These are phyloP conservation scores for Leptogaster cylindrica DNA, from an alignment of 2,888 invertebrate genomes.

Conservation along the genomic window DNA sequence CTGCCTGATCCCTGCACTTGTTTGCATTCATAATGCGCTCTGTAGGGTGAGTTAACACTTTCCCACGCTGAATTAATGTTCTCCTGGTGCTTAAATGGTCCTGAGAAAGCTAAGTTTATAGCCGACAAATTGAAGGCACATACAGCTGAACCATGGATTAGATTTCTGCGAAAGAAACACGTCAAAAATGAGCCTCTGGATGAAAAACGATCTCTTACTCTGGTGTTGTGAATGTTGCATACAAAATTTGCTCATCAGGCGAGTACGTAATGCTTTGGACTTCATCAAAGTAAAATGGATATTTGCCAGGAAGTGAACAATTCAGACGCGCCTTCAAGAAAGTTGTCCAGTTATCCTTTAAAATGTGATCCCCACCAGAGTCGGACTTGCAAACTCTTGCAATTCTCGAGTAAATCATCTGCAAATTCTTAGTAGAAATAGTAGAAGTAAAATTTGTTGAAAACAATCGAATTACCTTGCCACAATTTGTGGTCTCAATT, in stretches of 20 bases:
- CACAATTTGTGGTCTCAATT: constrained; percentile 91
- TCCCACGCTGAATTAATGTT: constrained; percentile 80
- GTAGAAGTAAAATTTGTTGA: neutral
- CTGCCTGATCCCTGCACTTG: constrained; percentile 57
- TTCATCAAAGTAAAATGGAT: constrained; percentile 87
- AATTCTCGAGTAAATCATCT: constrained; percentile 88
- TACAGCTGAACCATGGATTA: constrained; percentile 89
- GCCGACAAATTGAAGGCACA: constrained; percentile 88
- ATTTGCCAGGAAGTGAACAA: constrained; percentile 83
- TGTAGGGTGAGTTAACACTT: constrained; percentile 66
- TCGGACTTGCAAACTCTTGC: constrained; percentile 93
- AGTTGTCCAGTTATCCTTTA: constrained; percentile 90
- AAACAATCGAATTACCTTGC: constrained; percentile 71
- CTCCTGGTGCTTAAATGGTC: constrained; percentile 85
- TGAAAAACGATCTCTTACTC: constrained; percentile 63
- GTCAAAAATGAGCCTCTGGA: neutral
- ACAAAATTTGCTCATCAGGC: constrained; percentile 76
- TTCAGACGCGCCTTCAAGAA: constrained; percentile 85
- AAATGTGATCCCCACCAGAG: constrained; percentile 74
- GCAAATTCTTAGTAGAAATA: constrained; percentile 50
- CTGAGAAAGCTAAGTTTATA: constrained; percentile 80
- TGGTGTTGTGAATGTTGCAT: constrained; percentile 85
- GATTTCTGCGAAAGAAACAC: constrained; percentile 68
- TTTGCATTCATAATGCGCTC: constrained; percentile 70
- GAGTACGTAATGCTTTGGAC: constrained; percentile 84